Conservation (phyloP, 2,888 invertebrate species). For the Philopedon plagiatum region DNA sequence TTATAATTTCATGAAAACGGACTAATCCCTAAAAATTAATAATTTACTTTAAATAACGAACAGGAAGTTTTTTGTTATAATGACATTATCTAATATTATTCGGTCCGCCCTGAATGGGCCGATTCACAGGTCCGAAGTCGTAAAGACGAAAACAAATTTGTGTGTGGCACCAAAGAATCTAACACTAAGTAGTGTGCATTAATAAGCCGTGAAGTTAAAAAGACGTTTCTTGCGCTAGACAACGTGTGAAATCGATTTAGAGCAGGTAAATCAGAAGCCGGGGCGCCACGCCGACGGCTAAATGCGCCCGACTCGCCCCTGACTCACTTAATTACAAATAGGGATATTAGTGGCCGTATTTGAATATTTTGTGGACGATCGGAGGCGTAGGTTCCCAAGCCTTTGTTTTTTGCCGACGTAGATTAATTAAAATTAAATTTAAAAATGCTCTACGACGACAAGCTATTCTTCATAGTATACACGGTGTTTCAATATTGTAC, state of each 20-base stretch:
- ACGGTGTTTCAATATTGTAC: too few relatives aligned
- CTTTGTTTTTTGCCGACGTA: constrained; percentile 38
- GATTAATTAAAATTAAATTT: constrained; percentile 48
- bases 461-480: constrained; percentile 19
- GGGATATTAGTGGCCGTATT: constrained; percentile 60
- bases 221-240: constrained; percentile 57
- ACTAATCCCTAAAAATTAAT: background rate
- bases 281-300: constrained; percentile 64
- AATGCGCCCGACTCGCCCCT: constrained; percentile 58
- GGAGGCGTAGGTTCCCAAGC: constrained; percentile 48
- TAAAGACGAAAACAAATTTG: constrained; percentile 35
- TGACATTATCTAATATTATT: constrained; percentile 24
- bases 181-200: constrained; percentile 41
- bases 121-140: constrained; percentile 38
- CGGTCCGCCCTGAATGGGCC: constrained; percentile 36
- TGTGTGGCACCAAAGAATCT: constrained; percentile 25
- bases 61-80: constrained; percentile 26
- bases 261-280: constrained; percentile 65
- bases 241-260: constrained; percentile 65
- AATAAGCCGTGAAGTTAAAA: constrained; percentile 48
- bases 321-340: constrained; percentile 63
- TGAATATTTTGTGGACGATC: constrained; percentile 53
- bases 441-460: constrained; percentile 10
- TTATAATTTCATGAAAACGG: too few relatives aligned
- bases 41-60: background rate